Base-by-base conservation (phyloP, 2,113 vertebrate species). In the Proterorhinus semilunaris region DNA sequence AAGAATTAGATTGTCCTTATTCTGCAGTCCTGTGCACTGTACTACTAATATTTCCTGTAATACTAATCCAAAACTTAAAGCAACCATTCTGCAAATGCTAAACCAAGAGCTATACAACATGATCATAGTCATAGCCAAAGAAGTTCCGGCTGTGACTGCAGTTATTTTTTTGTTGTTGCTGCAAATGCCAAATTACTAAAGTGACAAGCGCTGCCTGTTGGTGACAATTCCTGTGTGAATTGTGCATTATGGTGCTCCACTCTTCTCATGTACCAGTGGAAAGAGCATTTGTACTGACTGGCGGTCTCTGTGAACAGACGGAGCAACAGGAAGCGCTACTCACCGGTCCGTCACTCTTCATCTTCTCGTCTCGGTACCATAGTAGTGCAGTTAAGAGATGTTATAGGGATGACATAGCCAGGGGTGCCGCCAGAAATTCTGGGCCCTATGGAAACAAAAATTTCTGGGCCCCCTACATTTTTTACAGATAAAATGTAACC, bases 221-320 rank as follows among this genome's bases (percentile, higher is more conserved):
- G 75, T 83, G 87, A 83, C 77, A 83, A 74, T 84, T 88, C 86
- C 83, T 85, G 81, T 86, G 84, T 80, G 78, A 88, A 69, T 52
- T 5, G 77, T 68, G 62, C 68, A 68, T 15, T 50, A 59, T 45
- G 50, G 62, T 83, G 73, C 79, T 72, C 51, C 80, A 62, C 72
- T 79, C 21, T 49, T 77, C 75, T 80, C 65, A 63, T 83, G 78
- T 79, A 71, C 69, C 75, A 68, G 81, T 62, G 46, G 78, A 85
- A 85, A 83, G 81, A 86, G 70, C 76, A 65, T 83, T 89, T 86
- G 69, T 79, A 68, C 68, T 82, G 62, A 70, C 83, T 84, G 79
- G 85, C 83, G 68, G 43, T 68, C 64, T 44, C 62, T 66, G 76
- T 8, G 50, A 82, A 83, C 78, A 89, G 84, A 86, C 74, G 78